These are phyloP conservation scores for Epistrophella euchroma DNA, from an alignment of 2,888 invertebrate species.

Conservation along the genomic window DNA sequence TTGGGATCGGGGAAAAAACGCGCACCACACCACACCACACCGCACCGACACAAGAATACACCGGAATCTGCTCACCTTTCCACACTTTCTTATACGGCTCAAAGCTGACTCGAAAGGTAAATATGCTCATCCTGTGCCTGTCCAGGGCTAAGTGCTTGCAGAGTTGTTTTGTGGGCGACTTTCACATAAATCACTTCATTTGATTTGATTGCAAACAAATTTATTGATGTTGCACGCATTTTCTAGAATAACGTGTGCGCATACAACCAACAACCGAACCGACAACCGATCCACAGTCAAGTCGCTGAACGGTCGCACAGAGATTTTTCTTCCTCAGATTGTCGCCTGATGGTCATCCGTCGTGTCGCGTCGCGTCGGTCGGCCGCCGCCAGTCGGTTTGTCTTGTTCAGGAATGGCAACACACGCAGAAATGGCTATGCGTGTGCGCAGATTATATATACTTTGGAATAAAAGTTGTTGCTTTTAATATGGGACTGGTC, in stretches of 20 bases:
- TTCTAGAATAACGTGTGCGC: constrained; percentile 74
- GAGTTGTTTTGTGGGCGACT: constrained; percentile 77
- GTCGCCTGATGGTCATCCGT: constrained; percentile 25
- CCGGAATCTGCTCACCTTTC: constrained; percentile 57
- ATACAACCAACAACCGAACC: constrained; percentile 41
- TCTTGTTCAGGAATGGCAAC: constrained; percentile 27
- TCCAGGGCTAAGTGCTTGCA: constrained; percentile 69
- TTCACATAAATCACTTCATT: constrained; percentile 78
- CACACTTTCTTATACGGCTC: constrained; percentile 64
- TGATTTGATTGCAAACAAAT: constrained; percentile 78
- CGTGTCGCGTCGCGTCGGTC: background rate
- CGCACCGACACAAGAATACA: background rate
- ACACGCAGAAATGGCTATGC: constrained; percentile 33
- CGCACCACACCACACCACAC: background rate
- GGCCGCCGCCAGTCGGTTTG: background rate
- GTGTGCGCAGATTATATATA: constrained; percentile 19
- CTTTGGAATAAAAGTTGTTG: constrained; percentile 58
- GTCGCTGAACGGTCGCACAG: constrained; percentile 17
- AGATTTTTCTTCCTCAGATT: constrained; percentile 30
- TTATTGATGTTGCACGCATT: constrained; percentile 78
- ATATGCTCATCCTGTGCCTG: constrained; percentile 56
- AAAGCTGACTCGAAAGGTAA: constrained; percentile 48
- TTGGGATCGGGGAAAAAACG: background rate
- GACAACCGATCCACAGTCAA: constrained; percentile 22
- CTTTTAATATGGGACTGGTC: constrained; percentile 31